Percentiles rank a stretch among this genome's conserved stretches.
Conservation (phyloP, 2,797 vertebrate species). For the Sebastiscus tertius region DNA sequence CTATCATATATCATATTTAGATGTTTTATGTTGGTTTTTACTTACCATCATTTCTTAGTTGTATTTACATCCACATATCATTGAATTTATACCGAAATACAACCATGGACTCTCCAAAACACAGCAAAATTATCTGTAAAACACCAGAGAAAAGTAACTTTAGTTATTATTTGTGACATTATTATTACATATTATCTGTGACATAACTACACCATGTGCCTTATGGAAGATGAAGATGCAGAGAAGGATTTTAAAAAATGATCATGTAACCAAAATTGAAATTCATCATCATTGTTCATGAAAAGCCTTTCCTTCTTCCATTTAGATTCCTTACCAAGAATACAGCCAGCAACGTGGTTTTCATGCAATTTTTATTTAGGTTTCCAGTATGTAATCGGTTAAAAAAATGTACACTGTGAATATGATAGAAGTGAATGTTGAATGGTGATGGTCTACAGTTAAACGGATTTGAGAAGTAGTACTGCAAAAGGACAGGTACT, state of each 20-base stretch:
- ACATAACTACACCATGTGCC: not conserved
- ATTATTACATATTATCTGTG: not conserved
- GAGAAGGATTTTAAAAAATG: not conserved
- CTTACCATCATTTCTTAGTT: slow-evolving; percentile 74
- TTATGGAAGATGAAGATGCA: not conserved
- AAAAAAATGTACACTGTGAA: not conserved
- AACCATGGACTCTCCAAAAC: not conserved
- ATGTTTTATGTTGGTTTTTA: not conserved
- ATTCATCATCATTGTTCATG: not conserved
- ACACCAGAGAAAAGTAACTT: slow-evolving; percentile 3
- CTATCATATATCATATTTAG: not conserved
- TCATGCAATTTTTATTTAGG: not conserved
- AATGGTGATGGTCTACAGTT: not conserved
- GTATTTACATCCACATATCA: slow-evolving; percentile 72
- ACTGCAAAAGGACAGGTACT: not conserved
- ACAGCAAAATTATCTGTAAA: slow-evolving; percentile 32
- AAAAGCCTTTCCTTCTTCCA: not conserved
- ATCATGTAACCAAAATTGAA: not conserved
- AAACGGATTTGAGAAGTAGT: not conserved
- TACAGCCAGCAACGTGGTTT: not conserved
- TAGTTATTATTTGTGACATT: not conserved
- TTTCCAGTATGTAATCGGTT: not conserved
- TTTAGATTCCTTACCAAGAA: not conserved
- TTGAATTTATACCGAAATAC: slow-evolving; percentile 29
- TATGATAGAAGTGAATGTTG: not conserved